Evolutionary conservation across 1,140 invertebrate species (phyloP).

Genomic region (Chrysopa pallens): DNA sequence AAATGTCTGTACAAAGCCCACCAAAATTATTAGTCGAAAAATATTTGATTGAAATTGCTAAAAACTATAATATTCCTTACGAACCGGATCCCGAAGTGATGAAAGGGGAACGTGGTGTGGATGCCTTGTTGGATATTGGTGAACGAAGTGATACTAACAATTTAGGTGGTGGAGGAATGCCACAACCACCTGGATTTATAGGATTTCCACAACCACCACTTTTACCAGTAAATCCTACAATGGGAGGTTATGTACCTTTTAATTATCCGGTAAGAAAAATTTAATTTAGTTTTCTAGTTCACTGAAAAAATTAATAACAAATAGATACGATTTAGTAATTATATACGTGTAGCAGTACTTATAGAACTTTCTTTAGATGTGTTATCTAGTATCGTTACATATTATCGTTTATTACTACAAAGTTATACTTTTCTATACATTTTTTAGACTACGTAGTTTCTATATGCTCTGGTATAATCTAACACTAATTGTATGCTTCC

Average conservation of each 20-base stretch:
- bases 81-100: constrained; percentile 85
- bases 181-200: constrained; percentile 59
- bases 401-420: too few species aligned
- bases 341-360: too few species aligned
- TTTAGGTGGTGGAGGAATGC: constrained; percentile 28
- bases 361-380: too few species aligned
- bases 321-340: too few species aligned
- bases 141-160: constrained; percentile 34
- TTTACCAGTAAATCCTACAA: constrained; percentile 27
- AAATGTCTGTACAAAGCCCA: constrained; percentile 88
- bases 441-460: too few species aligned
- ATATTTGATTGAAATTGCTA: constrained; percentile 92
- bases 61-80: constrained; percentile 82
- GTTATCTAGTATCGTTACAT: too few species aligned
- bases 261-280: constrained; percentile 32
- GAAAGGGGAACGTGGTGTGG: constrained; percentile 47
- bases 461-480: too few species aligned
- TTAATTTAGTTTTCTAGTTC: neutral
- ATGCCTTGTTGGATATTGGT: constrained; percentile 68
- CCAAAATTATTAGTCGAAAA: constrained; percentile 92
- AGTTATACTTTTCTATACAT: too few species aligned
- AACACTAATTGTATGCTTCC: too few species aligned
- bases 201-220: constrained; percentile 50
- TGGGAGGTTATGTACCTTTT: constrained; percentile 20
- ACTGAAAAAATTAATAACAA: too few species aligned